Base-by-base conservation (phyloP, 2,888 invertebrate genomes). In the Plusia festucae region DNA sequence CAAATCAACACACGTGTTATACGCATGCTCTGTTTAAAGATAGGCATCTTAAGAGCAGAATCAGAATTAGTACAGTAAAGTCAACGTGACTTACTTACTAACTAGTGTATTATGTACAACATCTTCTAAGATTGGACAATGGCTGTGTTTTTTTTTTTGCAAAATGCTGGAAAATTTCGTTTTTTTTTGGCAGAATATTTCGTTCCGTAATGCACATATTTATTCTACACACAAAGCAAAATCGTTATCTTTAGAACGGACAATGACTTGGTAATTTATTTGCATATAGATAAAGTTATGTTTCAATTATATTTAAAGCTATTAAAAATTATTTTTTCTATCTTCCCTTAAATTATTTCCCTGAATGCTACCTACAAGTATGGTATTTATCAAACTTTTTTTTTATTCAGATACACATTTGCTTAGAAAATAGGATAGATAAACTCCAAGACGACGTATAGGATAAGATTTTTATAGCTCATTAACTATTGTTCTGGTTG, bases 21-120 rank as follows among this genome's bases (percentile, higher is more conserved):
- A 52, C 52, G 24, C 55, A 22, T 24, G 22, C 32, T 60, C 16
- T 49, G 52, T 52, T 40, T 59, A 46, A 22, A 55, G 51, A 61
- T 57, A 53, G 49, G 27, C 44, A 61, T 62, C 61, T 62, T 58
- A 61, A 62, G 49, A 22, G 55, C 59, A 55, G n/a, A 5, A 52
- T 57, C 22, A 2, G 30, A 60, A 63, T 55, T 34, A 22, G 24
- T 62, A 54, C 34, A 61, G 57, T 58, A 49, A 8, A 60, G 60
- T 49, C 30, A 2, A 64, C 64, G 68, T 60, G 68, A 60, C 46
- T 18, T 20, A 57, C 11, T 11, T 68, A 53, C 46, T 57, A 60
- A 64, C 49, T 51, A 52, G 52, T 52, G 52, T 52, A n/a, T 24
- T 52, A 52, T 20, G 46, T 49, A 49, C 46, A 20, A 49, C 46